Evolutionary conservation across 1,140 invertebrate species (phyloP).

Genomic region (Calephelis virginiensis): DNA sequence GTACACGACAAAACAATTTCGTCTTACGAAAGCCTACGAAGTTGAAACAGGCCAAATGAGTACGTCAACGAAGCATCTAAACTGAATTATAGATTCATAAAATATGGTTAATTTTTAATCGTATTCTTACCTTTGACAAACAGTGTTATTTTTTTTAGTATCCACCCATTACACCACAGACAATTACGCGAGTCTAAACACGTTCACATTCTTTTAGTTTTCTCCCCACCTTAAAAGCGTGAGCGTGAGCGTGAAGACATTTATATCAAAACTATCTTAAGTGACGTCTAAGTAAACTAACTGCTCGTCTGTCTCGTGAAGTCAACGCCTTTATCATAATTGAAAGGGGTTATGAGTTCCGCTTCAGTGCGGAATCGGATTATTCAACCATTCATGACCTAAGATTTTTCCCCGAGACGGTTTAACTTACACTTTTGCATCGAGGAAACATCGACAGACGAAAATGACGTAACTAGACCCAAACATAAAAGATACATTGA

Average conservation of each 20-base stretch:
- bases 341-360: slow-evolving; percentile 10
- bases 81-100: no score
- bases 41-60: no score
- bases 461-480: neutral
- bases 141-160: no score
- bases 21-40: neutral
- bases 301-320: neutral
- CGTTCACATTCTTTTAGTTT: no score
- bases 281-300: neutral
- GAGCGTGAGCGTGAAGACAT: neutral
- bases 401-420: neutral
- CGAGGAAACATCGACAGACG: neutral
- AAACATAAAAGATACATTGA: no score
- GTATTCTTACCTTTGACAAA: no score
- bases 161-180: no score
- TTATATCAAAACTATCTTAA: neutral
- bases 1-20: neutral
- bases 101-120: no score
- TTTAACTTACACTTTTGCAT: slow-evolving; percentile 4
- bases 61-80: no score
- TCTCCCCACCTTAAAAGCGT: no score
- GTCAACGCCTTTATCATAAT: slow-evolving; percentile 2
- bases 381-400: slow-evolving; percentile 9
- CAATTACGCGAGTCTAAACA: no score
- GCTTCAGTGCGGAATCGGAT: slow-evolving; percentile 12